Evolutionary conservation across 2,113 vertebrate species (phyloP).

Genomic region (Ibidorhyncha struthersii): DNA sequence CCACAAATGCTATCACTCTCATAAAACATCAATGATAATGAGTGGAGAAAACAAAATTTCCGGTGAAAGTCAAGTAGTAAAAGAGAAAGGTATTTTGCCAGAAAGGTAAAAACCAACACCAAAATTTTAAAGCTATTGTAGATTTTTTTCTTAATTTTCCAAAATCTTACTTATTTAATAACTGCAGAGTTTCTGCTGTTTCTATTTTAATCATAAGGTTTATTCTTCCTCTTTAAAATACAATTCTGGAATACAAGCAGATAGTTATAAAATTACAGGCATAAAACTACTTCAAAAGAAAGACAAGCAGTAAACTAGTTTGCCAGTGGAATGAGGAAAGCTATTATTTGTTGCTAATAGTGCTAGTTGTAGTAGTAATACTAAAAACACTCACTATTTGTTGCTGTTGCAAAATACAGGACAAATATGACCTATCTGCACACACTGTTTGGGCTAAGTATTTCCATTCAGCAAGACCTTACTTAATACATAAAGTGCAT

Average conservation of each 20-base stretch:
- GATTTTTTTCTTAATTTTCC: neutral
- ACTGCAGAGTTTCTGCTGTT: neutral
- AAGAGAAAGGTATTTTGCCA: neutral
- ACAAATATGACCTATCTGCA: neutral
- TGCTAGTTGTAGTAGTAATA: neutral
- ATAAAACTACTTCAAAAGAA: neutral
- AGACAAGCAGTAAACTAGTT: neutral
- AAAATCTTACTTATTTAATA: neutral
- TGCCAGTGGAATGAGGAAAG: neutral
- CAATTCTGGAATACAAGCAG: neutral
- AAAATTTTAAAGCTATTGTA: neutral
- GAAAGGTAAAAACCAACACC: neutral
- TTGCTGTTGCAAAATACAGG: neutral
- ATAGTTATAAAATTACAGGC: neutral
- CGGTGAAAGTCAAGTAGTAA: neutral
- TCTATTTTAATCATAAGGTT: slow-evolving; percentile 29
- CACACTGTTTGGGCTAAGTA: neutral
- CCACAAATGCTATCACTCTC: neutral
- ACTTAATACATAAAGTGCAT: neutral
- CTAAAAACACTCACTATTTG: neutral
- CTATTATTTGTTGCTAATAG: neutral
- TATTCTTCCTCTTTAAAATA: slow-evolving; percentile 63
- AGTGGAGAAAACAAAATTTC: slow-evolving; percentile 6
- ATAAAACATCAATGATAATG: neutral
- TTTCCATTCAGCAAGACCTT: neutral